These are phyloP conservation scores for Eristalis intricaria DNA, from an alignment of 2,888 invertebrate genomes.

Conservation along the genomic window DNA sequence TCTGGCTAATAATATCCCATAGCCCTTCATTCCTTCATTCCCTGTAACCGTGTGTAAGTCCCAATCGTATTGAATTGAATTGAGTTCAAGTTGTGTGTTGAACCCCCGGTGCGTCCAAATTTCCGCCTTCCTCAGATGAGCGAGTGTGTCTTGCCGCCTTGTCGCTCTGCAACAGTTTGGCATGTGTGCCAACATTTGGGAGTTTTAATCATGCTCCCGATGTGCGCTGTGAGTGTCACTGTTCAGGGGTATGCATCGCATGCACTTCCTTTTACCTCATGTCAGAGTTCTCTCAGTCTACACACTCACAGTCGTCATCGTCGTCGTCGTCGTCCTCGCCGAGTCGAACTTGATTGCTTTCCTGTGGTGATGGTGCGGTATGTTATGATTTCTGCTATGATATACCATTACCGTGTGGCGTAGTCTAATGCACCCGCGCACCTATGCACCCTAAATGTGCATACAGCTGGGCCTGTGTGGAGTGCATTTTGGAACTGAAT, in stretches of 20 bases:
- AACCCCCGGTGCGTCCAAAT: not conserved
- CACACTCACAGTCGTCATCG: not conserved
- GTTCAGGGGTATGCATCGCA: not conserved
- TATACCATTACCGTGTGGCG: not conserved
- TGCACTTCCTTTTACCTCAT: not conserved
- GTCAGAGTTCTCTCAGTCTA: not conserved
- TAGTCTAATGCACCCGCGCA: not conserved
- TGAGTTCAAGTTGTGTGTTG: not conserved
- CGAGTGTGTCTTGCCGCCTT: not conserved
- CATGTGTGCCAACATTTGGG: not conserved
- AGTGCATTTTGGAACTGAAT: not conserved
- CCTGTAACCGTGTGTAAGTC: not conserved
- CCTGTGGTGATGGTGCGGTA: not conserved
- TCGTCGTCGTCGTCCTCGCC: not conserved
- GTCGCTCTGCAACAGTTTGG: not conserved
- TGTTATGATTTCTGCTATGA: not conserved
- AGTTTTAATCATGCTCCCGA: not conserved
- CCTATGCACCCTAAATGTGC: not conserved
- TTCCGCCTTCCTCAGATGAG: not conserved
- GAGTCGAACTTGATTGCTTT: conserved; percentile 1
- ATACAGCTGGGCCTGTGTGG: no score
- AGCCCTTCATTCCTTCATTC: not conserved
- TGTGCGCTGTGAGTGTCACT: not conserved
- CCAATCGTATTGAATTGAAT: not conserved
- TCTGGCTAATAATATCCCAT: not conserved